Base-by-base conservation (phyloP, 2,797 vertebrate species). In the Oryzias sinensis region DNA sequence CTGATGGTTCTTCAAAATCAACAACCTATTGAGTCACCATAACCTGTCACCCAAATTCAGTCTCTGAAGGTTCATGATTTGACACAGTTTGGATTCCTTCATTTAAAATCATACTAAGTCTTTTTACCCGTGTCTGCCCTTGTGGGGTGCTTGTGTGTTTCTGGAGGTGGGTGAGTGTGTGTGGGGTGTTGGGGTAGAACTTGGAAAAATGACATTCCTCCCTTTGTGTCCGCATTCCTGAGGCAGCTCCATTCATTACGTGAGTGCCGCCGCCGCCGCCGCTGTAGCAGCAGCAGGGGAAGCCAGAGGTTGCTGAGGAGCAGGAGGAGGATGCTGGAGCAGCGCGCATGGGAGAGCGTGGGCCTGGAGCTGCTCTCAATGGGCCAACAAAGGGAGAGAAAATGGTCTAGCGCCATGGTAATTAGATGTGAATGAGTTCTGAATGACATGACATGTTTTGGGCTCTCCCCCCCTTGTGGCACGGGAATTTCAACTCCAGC, bases 161-260 rank as follows among this genome's bases (percentile, higher is more conserved):
- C 11, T 11, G 62, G 24, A 50, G 53, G 60, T 57, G 64, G 18
- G 49, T 1, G 56, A 37, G 45, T 33, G 24, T 25, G 58, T 69
- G 62, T 73, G 75, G 70, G 71, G 57, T 18, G 18, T 18, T 41
- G 66, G 64, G 63, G 62, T 60, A 72, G 88, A 80, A 84, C 80
- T 90, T 74, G 66, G 77, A 80, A 84, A 86, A 90, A 89, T 90
- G 88, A 82, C 92, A 93, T 93, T 93, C 90, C 88, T 83, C 62
- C 87, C 81, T 90, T 93, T 93, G 90, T 93, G 88, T 89, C 68
- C 78, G 64, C 91, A 92, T 93, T 93, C 91, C 90, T 87, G 51
- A 82, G 86, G 82, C 80, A 71, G 79, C 82, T 86, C 87, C 88
- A 88, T 91, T 90, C 87, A 91, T 83, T 88, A 80, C 70, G 82